phyloP scores from a whole-genome alignment of 2,113 vertebrate genomes.

The Chaetorhynchus papuensis region DNA sequence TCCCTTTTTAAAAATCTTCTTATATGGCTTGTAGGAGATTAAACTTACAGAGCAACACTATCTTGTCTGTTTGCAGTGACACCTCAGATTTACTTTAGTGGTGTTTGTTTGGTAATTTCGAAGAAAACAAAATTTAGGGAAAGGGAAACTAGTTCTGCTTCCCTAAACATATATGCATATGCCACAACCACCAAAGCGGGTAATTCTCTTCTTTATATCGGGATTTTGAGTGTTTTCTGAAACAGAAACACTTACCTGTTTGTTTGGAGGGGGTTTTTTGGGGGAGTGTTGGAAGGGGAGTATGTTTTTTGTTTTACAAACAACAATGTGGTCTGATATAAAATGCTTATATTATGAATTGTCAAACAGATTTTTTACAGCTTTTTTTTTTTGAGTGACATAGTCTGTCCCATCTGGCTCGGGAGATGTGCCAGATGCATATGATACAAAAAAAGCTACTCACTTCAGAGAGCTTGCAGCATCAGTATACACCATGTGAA shows the following conservation, averaged over 20 bases:
- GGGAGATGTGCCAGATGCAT: neutral
- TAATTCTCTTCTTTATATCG: neutral
- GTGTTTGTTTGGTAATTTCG: neutral
- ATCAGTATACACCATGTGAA: neutral
- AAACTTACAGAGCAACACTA: neutral
- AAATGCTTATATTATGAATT: neutral
- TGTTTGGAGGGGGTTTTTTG: neutral
- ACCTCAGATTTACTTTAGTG: neutral
- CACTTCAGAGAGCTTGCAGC: neutral
- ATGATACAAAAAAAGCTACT: neutral
- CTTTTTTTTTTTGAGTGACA: neutral
- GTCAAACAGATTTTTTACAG: neutral
- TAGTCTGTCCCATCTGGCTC: neutral
- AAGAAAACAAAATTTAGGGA: neutral
- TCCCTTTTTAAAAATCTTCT: neutral
- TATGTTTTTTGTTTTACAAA: neutral
- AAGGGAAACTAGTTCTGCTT: neutral
- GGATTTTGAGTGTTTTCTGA: neutral
- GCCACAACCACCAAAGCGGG: neutral
- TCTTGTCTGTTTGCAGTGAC: neutral
- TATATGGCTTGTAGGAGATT: neutral
- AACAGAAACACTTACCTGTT: neutral
- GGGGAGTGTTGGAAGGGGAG: neutral
- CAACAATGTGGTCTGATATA: neutral
- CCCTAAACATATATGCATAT: neutral